Evolutionary conservation across 1,140 invertebrate genomes (phyloP).

Genomic region (Cotesia glomerata): DNA sequence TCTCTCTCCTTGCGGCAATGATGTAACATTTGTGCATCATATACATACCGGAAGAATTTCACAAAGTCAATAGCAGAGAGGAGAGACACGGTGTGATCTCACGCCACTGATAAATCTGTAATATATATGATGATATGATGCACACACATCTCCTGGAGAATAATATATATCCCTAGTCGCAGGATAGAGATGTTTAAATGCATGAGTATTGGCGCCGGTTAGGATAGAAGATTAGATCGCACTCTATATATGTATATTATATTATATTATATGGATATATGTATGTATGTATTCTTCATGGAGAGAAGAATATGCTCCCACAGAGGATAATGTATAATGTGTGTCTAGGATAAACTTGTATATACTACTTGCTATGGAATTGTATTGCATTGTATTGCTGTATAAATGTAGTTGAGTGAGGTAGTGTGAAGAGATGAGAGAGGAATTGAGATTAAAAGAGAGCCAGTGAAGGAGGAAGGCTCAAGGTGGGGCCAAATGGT

Average conservation of each 20-base stretch:
- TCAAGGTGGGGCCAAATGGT: slow-evolving; percentile 17
- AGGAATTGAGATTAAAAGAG: not conserved
- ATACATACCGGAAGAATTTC: slow-evolving; percentile 8
- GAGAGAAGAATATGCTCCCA: no score
- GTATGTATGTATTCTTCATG: no score
- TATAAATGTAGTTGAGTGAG: not conserved
- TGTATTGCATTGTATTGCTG: no score
- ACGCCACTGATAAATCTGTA: not conserved
- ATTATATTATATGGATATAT: no score
- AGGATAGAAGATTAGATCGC: not conserved
- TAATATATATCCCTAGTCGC: no score
- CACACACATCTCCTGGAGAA: not conserved
- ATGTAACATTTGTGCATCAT: slow-evolving; percentile 20
- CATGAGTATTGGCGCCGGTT: slow-evolving; percentile 5
- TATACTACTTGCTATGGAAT: not conserved
- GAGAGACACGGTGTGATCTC: not conserved
- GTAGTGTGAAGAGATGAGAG: slow-evolving; percentile 1
- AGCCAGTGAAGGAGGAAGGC: not conserved
- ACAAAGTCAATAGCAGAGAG: not conserved
- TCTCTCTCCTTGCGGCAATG: slow-evolving; percentile 5
- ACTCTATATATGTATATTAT: no score
- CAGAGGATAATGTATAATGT: not conserved
- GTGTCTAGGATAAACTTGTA: not conserved
- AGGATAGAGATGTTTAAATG: not conserved
- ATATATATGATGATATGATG: not conserved